phyloP scores from a whole-genome alignment of 2,888 invertebrate genomes.

The Clunio marinus region DNA sequence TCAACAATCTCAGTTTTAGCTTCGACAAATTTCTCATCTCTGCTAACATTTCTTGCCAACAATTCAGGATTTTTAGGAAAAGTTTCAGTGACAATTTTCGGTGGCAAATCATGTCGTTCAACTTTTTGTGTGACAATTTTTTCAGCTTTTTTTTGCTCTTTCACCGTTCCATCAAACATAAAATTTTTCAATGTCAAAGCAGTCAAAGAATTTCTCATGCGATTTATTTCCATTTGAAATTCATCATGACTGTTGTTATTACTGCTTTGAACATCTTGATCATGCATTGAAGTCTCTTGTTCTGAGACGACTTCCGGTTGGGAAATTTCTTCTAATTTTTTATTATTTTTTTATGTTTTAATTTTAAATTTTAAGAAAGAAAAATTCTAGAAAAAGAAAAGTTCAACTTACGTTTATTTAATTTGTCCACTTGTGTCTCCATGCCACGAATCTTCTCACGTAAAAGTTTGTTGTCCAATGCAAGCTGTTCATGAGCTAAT shows the following conservation, averaged over 20 bases:
- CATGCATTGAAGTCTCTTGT: conserved; percentile 37
- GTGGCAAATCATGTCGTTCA: background rate
- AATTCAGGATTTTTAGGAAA: background rate
- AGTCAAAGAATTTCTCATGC: conserved; percentile 36
- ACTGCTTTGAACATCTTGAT: background rate
- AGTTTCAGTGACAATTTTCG: background rate
- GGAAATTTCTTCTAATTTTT: conserved; percentile 6
- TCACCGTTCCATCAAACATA: conserved; percentile 11
- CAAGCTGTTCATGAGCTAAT: conserved; percentile 80
- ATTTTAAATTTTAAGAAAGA: background rate
- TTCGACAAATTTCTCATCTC: background rate
- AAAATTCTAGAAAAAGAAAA: background rate
- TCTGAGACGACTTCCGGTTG: no score
- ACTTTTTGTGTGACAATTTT: background rate
- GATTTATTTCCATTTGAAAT: conserved; percentile 28
- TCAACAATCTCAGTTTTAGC: no score
- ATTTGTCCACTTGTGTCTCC: conserved; percentile 74
- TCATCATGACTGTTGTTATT: conserved; percentile 26
- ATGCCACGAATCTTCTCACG: conserved; percentile 71
- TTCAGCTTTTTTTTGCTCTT: background rate
- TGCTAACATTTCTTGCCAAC: background rate
- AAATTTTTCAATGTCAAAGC: conserved; percentile 33
- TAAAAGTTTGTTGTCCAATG: conserved; percentile 75
- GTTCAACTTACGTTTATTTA: conserved; percentile 55
- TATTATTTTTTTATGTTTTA: background rate